Evolutionary conservation across 2,797 vertebrate genomes (phyloP).

Genomic region (Falco concolor): DNA sequence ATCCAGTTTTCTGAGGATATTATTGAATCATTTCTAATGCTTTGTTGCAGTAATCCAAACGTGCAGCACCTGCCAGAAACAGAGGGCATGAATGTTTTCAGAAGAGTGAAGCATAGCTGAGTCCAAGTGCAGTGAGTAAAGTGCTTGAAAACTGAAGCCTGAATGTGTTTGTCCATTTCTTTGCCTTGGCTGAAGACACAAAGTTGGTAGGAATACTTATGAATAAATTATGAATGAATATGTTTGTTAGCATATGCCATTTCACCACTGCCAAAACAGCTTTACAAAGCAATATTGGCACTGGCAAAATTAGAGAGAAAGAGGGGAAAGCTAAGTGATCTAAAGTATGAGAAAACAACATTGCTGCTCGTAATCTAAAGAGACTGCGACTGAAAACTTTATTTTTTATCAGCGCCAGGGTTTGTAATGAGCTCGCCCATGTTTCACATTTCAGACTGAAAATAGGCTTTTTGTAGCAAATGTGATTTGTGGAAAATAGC

Average conservation of each 20-base stretch:
- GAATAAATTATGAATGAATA: not conserved
- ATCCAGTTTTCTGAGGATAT: not conserved
- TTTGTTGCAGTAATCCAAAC: not conserved
- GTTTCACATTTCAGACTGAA: not conserved
- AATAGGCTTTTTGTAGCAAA: not conserved
- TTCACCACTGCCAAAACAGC: not conserved
- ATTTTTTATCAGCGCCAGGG: not conserved
- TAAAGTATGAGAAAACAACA: not conserved
- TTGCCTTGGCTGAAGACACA: not conserved
- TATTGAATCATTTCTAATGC: not conserved
- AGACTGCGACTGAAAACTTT: not conserved
- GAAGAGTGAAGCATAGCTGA: not conserved
- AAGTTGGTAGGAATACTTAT: not conserved
- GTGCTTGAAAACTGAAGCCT: not conserved
- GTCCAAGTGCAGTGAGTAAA: not conserved
- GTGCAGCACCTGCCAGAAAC: not conserved
- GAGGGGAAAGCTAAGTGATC: not conserved
- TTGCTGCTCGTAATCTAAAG: not conserved
- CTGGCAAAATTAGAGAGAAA: not conserved
- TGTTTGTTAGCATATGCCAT: not conserved
- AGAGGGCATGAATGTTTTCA: not conserved
- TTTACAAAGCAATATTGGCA: not conserved
- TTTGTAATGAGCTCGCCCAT: not conserved
- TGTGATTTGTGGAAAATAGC: not conserved
- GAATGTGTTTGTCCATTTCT: not conserved